phyloP scores from a whole-genome alignment of 2,888 invertebrate genomes.

The Lycophotia porphyrea region DNA sequence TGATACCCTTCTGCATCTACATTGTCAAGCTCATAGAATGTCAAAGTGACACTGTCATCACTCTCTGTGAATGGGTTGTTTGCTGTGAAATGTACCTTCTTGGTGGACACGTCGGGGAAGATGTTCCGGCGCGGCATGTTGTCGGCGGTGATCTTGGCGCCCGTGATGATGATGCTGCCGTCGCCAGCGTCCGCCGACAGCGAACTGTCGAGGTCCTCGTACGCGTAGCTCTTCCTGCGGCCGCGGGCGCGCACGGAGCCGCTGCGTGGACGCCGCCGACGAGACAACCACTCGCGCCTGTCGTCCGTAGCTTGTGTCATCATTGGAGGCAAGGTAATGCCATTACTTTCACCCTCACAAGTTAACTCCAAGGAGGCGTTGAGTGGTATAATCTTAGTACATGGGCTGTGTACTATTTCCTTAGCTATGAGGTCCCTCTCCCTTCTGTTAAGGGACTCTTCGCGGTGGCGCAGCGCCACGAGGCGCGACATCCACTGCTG shows the following conservation, averaged over 20 bases:
- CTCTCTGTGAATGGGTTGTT: slow-evolving; percentile 87
- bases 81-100: slow-evolving; percentile 87
- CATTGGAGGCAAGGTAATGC: slow-evolving; percentile 85
- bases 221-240: slow-evolving; percentile 82
- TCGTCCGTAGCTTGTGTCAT: slow-evolving; percentile 71
- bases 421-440: slow-evolving; percentile 86
- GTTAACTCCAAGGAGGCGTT: slow-evolving; percentile 69
- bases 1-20: slow-evolving; percentile 76
- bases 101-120: slow-evolving; percentile 81
- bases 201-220: slow-evolving; percentile 91
- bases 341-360: slow-evolving; percentile 75
- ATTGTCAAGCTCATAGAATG: slow-evolving; percentile 86
- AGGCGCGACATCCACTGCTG: slow-evolving; percentile 91
- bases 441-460: slow-evolving; percentile 87
- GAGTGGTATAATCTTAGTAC: slow-evolving; percentile 76
- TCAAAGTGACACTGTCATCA: slow-evolving; percentile 87
- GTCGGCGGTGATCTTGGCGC: slow-evolving; percentile 85
- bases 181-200: slow-evolving; percentile 91
- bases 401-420: slow-evolving; percentile 85
- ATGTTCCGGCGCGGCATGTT: slow-evolving; percentile 86
- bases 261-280: slow-evolving; percentile 77
- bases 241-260: slow-evolving; percentile 75
- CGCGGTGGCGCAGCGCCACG: slow-evolving; percentile 87
- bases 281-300: slow-evolving; percentile 70
- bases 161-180: slow-evolving; percentile 88